phyloP scores from a whole-genome alignment of 2,113 vertebrate genomes.

The Brienomyrus longianalis region DNA sequence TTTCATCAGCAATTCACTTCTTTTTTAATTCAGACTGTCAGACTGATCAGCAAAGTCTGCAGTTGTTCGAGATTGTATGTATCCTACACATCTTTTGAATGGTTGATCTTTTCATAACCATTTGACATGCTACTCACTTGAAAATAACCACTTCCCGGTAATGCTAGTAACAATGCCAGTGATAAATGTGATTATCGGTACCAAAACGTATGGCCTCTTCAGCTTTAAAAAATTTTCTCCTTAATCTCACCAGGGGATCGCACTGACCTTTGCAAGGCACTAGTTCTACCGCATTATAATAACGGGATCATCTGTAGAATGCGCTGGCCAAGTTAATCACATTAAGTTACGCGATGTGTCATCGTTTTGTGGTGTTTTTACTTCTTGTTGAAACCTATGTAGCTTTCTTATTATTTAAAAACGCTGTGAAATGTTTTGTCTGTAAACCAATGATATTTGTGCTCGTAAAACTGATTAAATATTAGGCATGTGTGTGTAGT shows the following conservation, averaged over 20 bases:
- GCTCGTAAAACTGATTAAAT: not conserved
- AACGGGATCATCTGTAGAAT: not conserved
- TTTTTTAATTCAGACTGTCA: not conserved
- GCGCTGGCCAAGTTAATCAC: not conserved
- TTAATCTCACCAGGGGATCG: not conserved
- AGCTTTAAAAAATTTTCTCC: not conserved
- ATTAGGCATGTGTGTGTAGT: not conserved
- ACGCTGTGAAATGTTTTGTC: not conserved
- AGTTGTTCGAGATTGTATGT: not conserved
- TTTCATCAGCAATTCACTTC: not conserved
- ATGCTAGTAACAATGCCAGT: not conserved
- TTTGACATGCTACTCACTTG: not conserved
- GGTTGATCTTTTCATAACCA: not conserved
- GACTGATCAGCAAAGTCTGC: not conserved
- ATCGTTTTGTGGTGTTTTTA: not conserved
- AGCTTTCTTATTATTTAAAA: not conserved
- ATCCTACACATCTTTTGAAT: not conserved
- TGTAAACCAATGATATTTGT: not conserved
- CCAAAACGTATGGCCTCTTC: not conserved
- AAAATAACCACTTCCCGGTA: not conserved
- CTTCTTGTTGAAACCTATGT: not conserved
- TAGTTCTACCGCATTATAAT: not conserved
- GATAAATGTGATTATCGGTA: not conserved
- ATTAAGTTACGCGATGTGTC: not conserved
- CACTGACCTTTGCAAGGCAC: not conserved